Percentiles rank a stretch among this genome's conserved stretches.
phyloP scores from a whole-genome alignment of 2,797 vertebrate genomes.

The Sylvia borin region DNA sequence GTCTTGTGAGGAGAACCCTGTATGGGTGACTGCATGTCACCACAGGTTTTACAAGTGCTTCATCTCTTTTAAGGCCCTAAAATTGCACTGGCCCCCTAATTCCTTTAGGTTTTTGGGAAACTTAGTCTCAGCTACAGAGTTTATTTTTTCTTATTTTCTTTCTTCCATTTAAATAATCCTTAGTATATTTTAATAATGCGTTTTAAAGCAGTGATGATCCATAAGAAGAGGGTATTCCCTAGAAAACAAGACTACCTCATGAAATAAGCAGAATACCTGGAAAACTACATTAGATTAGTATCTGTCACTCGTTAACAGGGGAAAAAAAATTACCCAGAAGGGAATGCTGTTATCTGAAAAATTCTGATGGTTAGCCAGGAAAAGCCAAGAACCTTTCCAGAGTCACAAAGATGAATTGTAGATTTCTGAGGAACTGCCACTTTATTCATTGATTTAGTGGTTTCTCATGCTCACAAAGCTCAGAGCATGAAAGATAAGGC shows the following conservation, averaged over 20 bases:
- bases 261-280: not conserved
- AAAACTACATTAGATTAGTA: not conserved
- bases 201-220: not conserved
- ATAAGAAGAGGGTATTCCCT: not conserved
- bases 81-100: not conserved
- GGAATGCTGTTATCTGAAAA: not conserved
- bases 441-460: accelerated
- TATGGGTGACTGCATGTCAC: not conserved
- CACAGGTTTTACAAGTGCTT: not conserved
- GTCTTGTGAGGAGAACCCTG: not conserved
- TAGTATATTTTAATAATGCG: not conserved
- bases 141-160: no score
- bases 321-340: not conserved
- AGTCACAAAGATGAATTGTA: not conserved
- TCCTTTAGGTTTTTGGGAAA: not conserved
- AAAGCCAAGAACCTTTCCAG: not conserved
- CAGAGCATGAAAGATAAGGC: not conserved
- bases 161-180: not conserved
- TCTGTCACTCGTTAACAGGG: not conserved
- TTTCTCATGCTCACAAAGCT: not conserved
- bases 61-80: not conserved
- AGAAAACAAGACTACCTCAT: not conserved
- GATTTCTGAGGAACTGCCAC: not conserved
- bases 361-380: not conserved
- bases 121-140: not conserved